phyloP scores from a whole-genome alignment of 1,140 invertebrate genomes.

The Sarcophaga bullata region DNA sequence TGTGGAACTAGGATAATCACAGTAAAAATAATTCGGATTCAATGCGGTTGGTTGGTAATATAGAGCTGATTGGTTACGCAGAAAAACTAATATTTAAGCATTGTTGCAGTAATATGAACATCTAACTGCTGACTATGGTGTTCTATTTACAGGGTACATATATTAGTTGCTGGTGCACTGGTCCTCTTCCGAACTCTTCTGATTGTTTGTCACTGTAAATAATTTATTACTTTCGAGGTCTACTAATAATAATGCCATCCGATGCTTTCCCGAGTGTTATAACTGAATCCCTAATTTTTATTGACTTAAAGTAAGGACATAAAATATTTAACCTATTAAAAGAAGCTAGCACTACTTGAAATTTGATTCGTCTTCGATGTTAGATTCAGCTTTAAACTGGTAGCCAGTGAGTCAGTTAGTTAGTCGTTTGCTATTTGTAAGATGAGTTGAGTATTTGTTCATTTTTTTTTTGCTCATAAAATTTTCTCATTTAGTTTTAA shows the following conservation, averaged over 20 bases:
- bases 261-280: neutral
- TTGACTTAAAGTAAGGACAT: neutral
- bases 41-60: slow-evolving; percentile 18
- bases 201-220: neutral
- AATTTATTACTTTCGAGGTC: slow-evolving; percentile 7
- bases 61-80: too few species aligned
- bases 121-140: too few species aligned
- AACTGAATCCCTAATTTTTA: slow-evolving; percentile 10
- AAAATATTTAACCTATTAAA: slow-evolving; percentile 8
- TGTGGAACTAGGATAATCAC: neutral
- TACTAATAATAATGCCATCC: neutral
- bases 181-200: neutral
- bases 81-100: neutral
- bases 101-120: neutral
- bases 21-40: neutral
- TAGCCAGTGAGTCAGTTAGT: too few species aligned
- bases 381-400: too few species aligned
- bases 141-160: too few species aligned
- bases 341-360: neutral
- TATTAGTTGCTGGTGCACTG: too few species aligned
- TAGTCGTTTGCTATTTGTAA: neutral
- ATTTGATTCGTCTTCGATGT: neutral
- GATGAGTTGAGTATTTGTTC: neutral
- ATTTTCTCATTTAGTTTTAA: neutral
- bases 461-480: neutral